Conservation (phyloP, 2,888 invertebrate genomes). For the Phorcus lineatus region DNA sequence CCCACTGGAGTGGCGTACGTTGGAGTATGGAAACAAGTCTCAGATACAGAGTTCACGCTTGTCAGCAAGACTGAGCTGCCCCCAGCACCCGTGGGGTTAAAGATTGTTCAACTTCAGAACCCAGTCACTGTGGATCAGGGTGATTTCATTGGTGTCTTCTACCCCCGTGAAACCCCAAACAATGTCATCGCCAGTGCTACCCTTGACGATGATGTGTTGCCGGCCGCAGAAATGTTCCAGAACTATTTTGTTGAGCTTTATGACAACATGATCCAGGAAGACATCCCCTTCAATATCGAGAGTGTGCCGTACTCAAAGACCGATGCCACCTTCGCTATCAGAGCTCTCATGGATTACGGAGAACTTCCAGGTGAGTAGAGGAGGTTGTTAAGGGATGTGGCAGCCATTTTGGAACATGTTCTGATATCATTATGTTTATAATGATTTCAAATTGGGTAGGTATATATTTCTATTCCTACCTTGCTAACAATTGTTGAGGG, state of each 20-base stretch:
- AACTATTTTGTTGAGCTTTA: constrained; percentile 62
- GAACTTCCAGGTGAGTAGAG: constrained; percentile 40
- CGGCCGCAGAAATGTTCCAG: constrained; percentile 59
- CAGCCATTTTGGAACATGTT: neutral
- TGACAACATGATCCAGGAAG: constrained; percentile 56
- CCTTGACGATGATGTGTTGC: constrained; percentile 46
- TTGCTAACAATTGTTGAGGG: too few species aligned
- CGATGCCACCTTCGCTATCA: constrained; percentile 61
- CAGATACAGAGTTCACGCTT: constrained; percentile 58
- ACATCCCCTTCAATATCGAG: constrained; percentile 55
- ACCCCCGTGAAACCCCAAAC: constrained; percentile 50
- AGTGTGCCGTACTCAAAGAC: constrained; percentile 42
- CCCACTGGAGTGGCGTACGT: constrained; percentile 60
- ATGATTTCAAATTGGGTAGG: neutral
- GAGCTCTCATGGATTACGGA: constrained; percentile 62
- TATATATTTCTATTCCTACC: too few species aligned
- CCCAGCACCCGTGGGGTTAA: constrained; percentile 52
- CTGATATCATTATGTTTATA: neutral
- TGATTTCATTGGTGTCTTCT: constrained; percentile 73
- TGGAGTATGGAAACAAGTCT: constrained; percentile 67
- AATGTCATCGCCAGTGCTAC: constrained; percentile 65
- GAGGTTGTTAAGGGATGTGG: too few species aligned
- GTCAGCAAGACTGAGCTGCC: constrained; percentile 60
- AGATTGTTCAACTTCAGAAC: constrained; percentile 41
- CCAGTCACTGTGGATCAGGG: constrained; percentile 64